These are phyloP conservation scores for Euwallacea similis DNA, from an alignment of 1,140 invertebrate species.

Conservation along the genomic window DNA sequence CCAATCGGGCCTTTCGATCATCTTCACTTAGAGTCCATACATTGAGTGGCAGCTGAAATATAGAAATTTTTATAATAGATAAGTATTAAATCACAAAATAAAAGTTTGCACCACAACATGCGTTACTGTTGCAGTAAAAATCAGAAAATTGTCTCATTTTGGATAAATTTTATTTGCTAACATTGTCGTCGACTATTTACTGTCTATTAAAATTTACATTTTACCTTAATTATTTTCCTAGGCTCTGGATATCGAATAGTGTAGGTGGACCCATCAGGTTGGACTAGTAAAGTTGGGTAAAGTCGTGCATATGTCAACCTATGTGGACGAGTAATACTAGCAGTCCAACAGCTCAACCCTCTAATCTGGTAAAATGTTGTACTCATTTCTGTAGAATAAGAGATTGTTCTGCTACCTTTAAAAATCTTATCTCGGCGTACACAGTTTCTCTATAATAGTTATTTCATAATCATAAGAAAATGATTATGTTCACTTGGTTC, in stretches of 20 bases:
- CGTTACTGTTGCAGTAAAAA: neutral
- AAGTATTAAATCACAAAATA: neutral
- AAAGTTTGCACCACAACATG: neutral
- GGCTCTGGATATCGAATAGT: constrained; percentile 82
- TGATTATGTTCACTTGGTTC: too few species aligned
- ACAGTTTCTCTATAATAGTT: neutral
- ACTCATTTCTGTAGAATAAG: neutral
- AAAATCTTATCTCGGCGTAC: neutral
- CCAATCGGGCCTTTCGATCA: constrained; percentile 66
- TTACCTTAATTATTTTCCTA: constrained; percentile 77
- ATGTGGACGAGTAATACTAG: constrained; percentile 51
- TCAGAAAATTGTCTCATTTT: neutral
- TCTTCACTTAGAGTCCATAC: constrained; percentile 68
- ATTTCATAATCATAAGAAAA: too few species aligned
- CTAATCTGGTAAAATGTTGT: constrained; percentile 37
- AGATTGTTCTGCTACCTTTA: neutral
- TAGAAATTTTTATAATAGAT: neutral
- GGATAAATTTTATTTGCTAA: neutral
- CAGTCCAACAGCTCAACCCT: constrained; percentile 48
- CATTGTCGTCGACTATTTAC: neutral
- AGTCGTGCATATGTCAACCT: constrained; percentile 46
- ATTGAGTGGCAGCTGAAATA: constrained; percentile 75
- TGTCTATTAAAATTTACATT: neutral
- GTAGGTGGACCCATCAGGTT: constrained; percentile 82
- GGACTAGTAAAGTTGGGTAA: constrained; percentile 66